Evolutionary conservation across 2,888 invertebrate genomes (phyloP), one percentile per base, ranked within the genome.

Genomic region (Tuberolachnus salignus): DNA sequence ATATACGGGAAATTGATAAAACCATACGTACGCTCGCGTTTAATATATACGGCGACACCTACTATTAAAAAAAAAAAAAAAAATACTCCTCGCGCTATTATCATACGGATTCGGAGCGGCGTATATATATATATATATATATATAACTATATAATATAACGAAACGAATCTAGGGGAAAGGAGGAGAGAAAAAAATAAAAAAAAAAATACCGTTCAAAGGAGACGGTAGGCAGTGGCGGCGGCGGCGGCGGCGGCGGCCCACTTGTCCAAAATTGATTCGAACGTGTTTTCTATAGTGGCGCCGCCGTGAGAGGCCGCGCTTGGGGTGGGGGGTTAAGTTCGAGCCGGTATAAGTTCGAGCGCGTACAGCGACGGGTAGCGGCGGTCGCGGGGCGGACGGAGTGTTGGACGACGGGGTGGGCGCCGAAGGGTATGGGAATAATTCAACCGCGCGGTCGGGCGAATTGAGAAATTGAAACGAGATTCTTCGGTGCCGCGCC

Each of bases 401-500:
- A 44, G 57, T 44, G 44, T 46, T 21, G 23, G 46, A 14, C 9
- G 42, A 19, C 14, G 19, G 23, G 23, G 26, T 11, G 14, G 9
- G 16, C 14, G 16, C 10, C 16, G 8, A 42, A 34, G 21, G 72
- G 55, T 46, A 34, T 69, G 51, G 69, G 67, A 78, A 78, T 78
- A 78, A 69, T 78, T 78, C 78, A 78, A 78, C 78, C 78, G 67
- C 78, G 67, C 69, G 51, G 78, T 78, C 46, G 34, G 78, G 78
- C 51, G 78, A 78, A n/a, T 59, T 57, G 78, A 69, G 78, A 69
- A 78, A 78, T 78, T 78, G 78, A 78, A 78, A 78, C 67, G 67
- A 51, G 75, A 75, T 75, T 67, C 75, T 19, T 75, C 61, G 64
- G 67, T 57, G 71, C 46, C 42, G 64, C 13, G 44, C 23, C 63